Conservation (phyloP, 2,113 vertebrate genomes). For the Amblyornis subalaris region DNA sequence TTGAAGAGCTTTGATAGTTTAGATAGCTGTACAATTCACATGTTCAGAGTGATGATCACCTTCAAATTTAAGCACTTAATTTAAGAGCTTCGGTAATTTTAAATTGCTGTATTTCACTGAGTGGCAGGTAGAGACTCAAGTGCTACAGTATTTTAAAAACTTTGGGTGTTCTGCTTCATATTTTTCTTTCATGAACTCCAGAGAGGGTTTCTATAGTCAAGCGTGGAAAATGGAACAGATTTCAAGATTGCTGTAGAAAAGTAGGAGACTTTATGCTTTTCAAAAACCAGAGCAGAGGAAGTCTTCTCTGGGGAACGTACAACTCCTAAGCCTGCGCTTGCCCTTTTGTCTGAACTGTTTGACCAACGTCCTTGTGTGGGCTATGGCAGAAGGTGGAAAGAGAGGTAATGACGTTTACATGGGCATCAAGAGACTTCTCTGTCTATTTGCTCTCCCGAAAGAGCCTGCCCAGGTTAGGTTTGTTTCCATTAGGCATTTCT, state of each 20-base stretch:
- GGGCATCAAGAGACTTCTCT: constrained; percentile 1
- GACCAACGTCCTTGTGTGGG: neutral
- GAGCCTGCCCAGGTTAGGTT: neutral
- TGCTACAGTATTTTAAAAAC: constrained; percentile 63
- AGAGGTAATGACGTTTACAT: neutral
- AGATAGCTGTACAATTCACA: constrained; percentile 63
- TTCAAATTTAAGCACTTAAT: constrained; percentile 75
- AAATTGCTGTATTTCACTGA: constrained; percentile 70
- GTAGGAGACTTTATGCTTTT: constrained; percentile 9
- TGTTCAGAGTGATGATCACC: constrained; percentile 71
- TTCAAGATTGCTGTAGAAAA: constrained; percentile 60
- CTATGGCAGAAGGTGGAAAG: neutral
- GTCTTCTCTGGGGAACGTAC: neutral
- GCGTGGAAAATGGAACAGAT: constrained; percentile 52
- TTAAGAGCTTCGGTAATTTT: constrained; percentile 76
- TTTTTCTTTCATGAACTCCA: constrained; percentile 38
- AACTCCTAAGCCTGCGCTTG: neutral
- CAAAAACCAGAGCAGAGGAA: neutral
- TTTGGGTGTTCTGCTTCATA: constrained; percentile 47
- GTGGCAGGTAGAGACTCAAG: constrained; percentile 61
- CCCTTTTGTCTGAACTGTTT: neutral
- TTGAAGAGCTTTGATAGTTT: constrained; percentile 63
- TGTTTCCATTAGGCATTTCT: neutral
- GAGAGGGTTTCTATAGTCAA: constrained; percentile 17
- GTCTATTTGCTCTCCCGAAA: neutral